Evolutionary conservation across 2,797 vertebrate genomes (phyloP), one percentile per base, ranked within the genome.

Genomic region (Artibeus jamaicensis): DNA sequence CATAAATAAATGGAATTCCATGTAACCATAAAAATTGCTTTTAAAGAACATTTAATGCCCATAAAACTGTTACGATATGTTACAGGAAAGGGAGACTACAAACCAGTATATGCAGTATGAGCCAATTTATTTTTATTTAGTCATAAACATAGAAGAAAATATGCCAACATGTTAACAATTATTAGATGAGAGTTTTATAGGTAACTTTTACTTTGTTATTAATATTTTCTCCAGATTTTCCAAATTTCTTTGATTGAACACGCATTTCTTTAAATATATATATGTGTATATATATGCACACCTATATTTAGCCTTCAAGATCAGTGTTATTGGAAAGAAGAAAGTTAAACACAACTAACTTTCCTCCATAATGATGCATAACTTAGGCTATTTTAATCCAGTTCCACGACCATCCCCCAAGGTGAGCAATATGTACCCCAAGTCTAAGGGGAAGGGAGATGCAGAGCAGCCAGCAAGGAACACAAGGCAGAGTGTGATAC

Each of bases 221-320:
- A 34, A 24, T 74, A 42, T 76, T 89, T 95, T 95, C 91, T 59
- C 74, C 34, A 11, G 32, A 83, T 83, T 82, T 93, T n/a, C 48
- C 21, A 73, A 86, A 67, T 77, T 71, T 89, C 62, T 50, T 88
- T 59, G 48, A 14, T 24, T 76, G 67, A 70, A 65, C 5, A 44
- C 70, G 37, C 26, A 42, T 85, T 91, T 19, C 62, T 94, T 91
- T 94, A 79, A 53, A 21, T 53, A 50, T 9, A 46, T 24, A 29
- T 48, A 5, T 10, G 46, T 73, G 5, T 50, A 16, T 62, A 4
- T n/a, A 21, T 19, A 53, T 42, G 11, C 42, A 5, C 21, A 9
- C 53, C 16, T 87, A 29, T 50, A 68, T 46, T 53, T 83, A 77
- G 39, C 46, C 59, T 88, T 93, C 71, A 44, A 48, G 65, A 70